Evolutionary conservation across 2,113 vertebrate genomes (phyloP).

Genomic region (Siniperca chuatsi): DNA sequence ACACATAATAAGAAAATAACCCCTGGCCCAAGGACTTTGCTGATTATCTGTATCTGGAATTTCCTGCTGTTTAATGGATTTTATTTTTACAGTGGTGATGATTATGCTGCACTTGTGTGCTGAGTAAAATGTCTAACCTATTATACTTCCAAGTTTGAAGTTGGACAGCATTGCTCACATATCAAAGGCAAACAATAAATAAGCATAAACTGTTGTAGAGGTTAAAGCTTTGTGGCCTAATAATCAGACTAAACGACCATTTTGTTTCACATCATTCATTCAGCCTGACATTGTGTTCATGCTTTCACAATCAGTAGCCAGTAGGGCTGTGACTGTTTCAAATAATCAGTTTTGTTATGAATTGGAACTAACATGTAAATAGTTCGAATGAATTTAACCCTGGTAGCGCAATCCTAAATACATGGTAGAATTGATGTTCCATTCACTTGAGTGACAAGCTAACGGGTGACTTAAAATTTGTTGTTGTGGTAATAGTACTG

Average conservation of each 20-base stretch:
- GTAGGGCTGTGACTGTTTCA: neutral
- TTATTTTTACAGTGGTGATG: neutral
- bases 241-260: too few species aligned
- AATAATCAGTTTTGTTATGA: too few species aligned
- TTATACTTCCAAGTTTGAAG: neutral
- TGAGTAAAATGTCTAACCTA: neutral
- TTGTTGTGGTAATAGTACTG: neutral
- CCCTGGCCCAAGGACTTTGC: neutral
- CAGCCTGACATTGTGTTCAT: neutral
- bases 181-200: neutral
- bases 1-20: neutral
- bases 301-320: neutral
- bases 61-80: slow-evolving; percentile 4
- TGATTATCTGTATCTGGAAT: neutral
- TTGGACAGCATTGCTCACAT: neutral
- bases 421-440: neutral
- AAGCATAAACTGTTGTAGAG: neutral
- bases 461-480: neutral
- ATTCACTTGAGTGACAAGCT: neutral
- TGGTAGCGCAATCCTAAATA: neutral
- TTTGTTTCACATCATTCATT: neutral
- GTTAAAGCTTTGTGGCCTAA: neutral
- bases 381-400: neutral
- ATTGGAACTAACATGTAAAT: neutral
- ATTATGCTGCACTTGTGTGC: neutral